These are phyloP conservation scores for Drosophila kanekoi DNA, from an alignment of 2,888 invertebrate species.

Conservation along the genomic window DNA sequence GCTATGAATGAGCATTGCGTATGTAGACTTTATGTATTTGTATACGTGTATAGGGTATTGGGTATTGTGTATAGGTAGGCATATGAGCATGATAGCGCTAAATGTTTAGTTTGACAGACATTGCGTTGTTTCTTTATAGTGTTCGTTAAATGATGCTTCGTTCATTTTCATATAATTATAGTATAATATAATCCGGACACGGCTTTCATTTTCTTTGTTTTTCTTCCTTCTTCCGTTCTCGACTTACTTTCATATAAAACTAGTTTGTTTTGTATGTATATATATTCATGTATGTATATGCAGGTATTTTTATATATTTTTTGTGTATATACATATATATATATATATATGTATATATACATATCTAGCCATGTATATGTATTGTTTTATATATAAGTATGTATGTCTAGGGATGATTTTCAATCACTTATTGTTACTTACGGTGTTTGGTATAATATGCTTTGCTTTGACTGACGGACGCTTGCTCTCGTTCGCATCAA, in stretches of 20 bases:
- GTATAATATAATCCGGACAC: conserved; percentile 43
- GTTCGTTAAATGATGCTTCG: conserved; percentile 18
- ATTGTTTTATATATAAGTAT: conserved; percentile 27
- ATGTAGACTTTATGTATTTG: conserved; percentile 21
- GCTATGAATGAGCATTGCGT: conserved; percentile 41
- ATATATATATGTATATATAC: conserved; percentile 35
- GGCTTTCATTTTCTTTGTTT: conserved; percentile 2
- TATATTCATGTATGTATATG: conserved; percentile 35
- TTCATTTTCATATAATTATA: conserved; percentile 34
- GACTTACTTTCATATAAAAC: conserved; percentile 56
- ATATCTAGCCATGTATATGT: conserved; percentile 44
- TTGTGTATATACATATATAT: conserved; percentile 37
- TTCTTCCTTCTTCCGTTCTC: neutral
- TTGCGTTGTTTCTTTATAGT: conserved; percentile 38
- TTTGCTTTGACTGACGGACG: conserved; percentile 61
- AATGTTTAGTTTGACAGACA: conserved; percentile 40
- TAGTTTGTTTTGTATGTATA: conserved; percentile 40
- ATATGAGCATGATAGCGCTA: conserved; percentile 37
- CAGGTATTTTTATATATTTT: conserved; percentile 29
- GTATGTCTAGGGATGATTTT: conserved; percentile 82
- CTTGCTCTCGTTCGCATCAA: conserved; percentile 1
- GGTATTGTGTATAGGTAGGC: conserved; percentile 31
- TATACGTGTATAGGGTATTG: conserved; percentile 9
- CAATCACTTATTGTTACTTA: conserved; percentile 84
- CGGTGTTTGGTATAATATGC: conserved; percentile 81